Base-by-base conservation (phyloP, 2,113 vertebrate species). In the Acrocephalus kingi region DNA sequence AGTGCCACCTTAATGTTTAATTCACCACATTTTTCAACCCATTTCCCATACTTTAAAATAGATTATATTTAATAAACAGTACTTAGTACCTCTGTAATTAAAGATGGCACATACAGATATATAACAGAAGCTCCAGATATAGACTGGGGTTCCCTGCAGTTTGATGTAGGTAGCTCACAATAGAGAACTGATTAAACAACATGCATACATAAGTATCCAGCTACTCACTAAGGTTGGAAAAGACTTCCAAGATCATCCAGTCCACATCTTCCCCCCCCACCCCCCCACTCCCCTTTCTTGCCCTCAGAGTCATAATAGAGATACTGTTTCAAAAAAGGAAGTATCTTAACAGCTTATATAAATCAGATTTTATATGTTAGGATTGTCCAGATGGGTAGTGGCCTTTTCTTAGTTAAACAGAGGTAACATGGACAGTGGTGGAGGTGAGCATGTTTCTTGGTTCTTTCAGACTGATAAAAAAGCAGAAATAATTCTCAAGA, bases 171-270 rank as follows among this genome's bases (percentile, higher is more conserved):
- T 97, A 98, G 97, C 97, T 97, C 97, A 98, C 97, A 98, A 98
- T 98, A 98, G 96, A 98, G 97, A 98, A 97, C 96, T 98, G 98
- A 98, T 98, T 98, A 99, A 98, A 96, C 96, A 97, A 98, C 16
- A 51, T 15, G 68, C 7, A 56, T 16, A 98, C 1, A 20, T 41
- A n/a, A 11, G 98, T 97, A 98, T 98, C 98, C 98, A 98, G 98
- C 98, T 98, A 97, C 97, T 98, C 97, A 28, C 28, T 66, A 66
- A 37, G 2, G 18, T 20, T 73, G 49, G 67, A 43, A 88, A 80
- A 88, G 6, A 51, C 25, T 10, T 37, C 59, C 27, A 66, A 73
- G 27, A 58, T 45, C 37, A 73, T 58, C 31, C 31, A 73, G 37
- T 45, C 31, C 15, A 98, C 97, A 98, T 98, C 98, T 97, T 96